Evolutionary conservation across 2,797 vertebrate genomes (phyloP).

Genomic region (Protonibea diacanthus): DNA sequence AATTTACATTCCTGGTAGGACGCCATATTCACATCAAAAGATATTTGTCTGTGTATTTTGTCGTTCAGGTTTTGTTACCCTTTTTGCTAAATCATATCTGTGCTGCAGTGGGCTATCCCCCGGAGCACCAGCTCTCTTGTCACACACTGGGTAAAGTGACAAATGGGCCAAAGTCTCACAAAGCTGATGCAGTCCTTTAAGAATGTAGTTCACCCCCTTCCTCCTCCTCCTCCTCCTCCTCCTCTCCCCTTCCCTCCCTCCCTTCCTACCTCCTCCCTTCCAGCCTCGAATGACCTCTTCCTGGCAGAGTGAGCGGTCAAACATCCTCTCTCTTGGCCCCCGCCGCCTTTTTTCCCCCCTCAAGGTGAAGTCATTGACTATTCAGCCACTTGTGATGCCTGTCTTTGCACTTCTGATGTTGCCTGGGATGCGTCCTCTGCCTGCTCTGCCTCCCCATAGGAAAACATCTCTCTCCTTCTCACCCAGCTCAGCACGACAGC

Average conservation of each 20-base stretch:
- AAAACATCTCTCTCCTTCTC: slow-evolving; percentile 36
- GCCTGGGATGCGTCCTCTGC: slow-evolving; percentile 66
- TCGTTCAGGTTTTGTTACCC: no score
- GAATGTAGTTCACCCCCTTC: slow-evolving; percentile 40
- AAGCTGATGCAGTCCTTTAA: slow-evolving; percentile 56
- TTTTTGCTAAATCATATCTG: not conserved
- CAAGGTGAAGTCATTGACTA: slow-evolving; percentile 77
- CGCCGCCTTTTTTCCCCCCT: slow-evolving; percentile 25
- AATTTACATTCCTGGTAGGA: no score
- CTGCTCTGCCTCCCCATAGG: slow-evolving; percentile 40
- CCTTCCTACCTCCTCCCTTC: no score
- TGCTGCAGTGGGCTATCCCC: not conserved
- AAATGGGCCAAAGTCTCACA: slow-evolving; percentile 56
- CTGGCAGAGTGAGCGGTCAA: slow-evolving; percentile 59
- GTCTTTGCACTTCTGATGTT: slow-evolving; percentile 75
- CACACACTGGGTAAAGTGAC: slow-evolving; percentile 31
- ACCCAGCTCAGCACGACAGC: not conserved
- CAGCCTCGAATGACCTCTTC: slow-evolving; percentile 69
- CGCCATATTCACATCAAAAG: no score
- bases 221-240: not conserved
- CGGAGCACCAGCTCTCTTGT: not conserved
- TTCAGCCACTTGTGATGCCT: slow-evolving; percentile 75
- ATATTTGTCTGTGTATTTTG: no score
- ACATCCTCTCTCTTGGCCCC: slow-evolving; percentile 52
- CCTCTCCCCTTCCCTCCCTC: slow-evolving; percentile 1